phyloP scores from a whole-genome alignment of 1,140 invertebrate species.

The Apis cerana region DNA sequence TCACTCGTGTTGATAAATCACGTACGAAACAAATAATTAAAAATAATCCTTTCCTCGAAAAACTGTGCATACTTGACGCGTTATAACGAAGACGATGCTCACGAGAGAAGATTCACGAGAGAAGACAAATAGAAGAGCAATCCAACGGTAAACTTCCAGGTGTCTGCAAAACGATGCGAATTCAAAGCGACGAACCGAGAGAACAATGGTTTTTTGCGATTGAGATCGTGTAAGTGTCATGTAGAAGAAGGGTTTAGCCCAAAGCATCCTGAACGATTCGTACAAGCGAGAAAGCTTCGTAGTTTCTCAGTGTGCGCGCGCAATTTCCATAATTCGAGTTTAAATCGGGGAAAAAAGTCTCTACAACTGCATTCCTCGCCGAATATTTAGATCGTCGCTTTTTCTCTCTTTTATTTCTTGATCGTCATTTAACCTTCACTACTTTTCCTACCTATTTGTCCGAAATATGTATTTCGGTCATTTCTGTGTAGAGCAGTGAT shows the following conservation, averaged over 20 bases:
- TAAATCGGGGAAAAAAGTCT: not conserved
- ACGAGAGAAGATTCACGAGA: not conserved
- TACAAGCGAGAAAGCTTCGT: not conserved
- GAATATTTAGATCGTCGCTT: not conserved
- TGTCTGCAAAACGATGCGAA: not conserved
- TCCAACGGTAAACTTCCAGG: not conserved
- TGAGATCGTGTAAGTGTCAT: constrained; percentile 6
- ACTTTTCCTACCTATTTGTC: not conserved
- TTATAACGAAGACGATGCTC: not conserved
- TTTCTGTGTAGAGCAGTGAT: not conserved
- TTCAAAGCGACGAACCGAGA: not conserved
- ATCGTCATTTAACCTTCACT: not conserved
- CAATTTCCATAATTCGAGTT: constrained; percentile 25
- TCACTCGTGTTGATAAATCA: not conserved
- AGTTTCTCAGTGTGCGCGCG: not conserved
- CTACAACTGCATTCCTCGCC: constrained; percentile 6
- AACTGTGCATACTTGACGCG: not conserved
- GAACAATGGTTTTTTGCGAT: not conserved
- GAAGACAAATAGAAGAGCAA: not conserved
- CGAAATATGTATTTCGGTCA: not conserved
- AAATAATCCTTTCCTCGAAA: not conserved
- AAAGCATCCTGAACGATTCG: constrained; percentile 12
- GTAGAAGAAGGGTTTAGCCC: not conserved
- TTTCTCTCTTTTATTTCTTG: not conserved
- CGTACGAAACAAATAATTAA: not conserved